Conservation (phyloP, 2,113 vertebrate genomes). For the Phalacrocorax pelagicus region DNA sequence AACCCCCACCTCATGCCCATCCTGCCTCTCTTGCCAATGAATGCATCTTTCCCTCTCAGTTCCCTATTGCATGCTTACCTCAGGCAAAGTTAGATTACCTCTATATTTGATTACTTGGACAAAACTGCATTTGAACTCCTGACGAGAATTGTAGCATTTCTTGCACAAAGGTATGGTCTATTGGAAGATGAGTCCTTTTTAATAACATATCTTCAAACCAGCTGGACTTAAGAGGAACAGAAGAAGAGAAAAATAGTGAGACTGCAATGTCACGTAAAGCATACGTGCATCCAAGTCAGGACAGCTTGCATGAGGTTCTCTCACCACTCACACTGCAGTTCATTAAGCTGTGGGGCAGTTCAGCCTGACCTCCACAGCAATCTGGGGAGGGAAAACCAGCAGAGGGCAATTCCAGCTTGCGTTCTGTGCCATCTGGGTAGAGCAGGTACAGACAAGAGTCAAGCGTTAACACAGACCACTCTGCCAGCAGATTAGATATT, state of each 20-base stretch:
- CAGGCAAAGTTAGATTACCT: background rate
- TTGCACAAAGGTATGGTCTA: background rate
- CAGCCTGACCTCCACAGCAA: background rate
- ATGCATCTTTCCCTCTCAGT: background rate
- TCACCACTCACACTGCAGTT: background rate
- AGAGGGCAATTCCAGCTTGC: background rate
- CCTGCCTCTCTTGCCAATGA: background rate
- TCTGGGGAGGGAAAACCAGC: background rate
- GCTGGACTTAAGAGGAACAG: background rate
- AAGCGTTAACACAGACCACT: rapidly evolving
- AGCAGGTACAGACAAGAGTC: background rate
- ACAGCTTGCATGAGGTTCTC: background rate
- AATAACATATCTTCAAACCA: background rate
- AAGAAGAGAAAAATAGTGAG: background rate
- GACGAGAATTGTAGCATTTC: background rate
- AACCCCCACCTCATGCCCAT: background rate
- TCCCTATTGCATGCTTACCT: background rate
- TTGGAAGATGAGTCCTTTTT: background rate
- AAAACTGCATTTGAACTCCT: background rate
- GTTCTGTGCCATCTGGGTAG: background rate
- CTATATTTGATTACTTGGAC: background rate
- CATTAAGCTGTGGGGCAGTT: background rate
- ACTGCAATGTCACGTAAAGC: background rate
- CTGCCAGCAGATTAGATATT: background rate
- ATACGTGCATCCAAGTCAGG: background rate